A percentile compares a stretch with the other conserved stretches of the same genome.
phyloP scores from a whole-genome alignment of 2,888 invertebrate genomes.

The Drosophila kanekoi region DNA sequence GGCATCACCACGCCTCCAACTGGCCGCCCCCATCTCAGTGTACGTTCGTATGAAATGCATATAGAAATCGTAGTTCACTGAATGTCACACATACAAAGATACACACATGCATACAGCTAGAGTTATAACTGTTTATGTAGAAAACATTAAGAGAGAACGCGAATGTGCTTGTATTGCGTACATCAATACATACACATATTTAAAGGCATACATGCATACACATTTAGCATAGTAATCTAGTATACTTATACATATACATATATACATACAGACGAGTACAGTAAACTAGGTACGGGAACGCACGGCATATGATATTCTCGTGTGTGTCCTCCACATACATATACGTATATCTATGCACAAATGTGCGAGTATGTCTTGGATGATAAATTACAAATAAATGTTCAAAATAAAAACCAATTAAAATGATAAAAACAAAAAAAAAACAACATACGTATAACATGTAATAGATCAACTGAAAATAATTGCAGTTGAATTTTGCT shows the following conservation, averaged over 20 bases:
- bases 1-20: slow-evolving; percentile 8
- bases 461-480: slow-evolving; percentile 35
- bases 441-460: slow-evolving; percentile 34
- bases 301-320: slow-evolving; percentile 7
- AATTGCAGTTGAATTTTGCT: slow-evolving; percentile 33
- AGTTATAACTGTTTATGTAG: slow-evolving; percentile 43
- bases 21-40: slow-evolving; percentile 3
- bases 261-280: background rate
- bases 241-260: slow-evolving; percentile 15
- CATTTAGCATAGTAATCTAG: slow-evolving; percentile 22
- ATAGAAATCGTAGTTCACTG: slow-evolving; percentile 18
- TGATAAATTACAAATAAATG: slow-evolving; percentile 68
- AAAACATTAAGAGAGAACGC: slow-evolving; percentile 15
- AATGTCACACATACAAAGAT: slow-evolving; percentile 13
- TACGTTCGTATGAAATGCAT: slow-evolving; percentile 12
- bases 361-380: slow-evolving; percentile 54
- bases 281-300: slow-evolving; percentile 1
- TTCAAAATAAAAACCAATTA: slow-evolving; percentile 69
- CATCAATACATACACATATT: slow-evolving; percentile 33
- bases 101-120: slow-evolving; percentile 7
- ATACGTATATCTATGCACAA: slow-evolving; percentile 2
- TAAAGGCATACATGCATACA: slow-evolving; percentile 27
- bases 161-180: slow-evolving; percentile 46
- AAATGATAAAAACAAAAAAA: slow-evolving; percentile 57
- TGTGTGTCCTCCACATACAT: slow-evolving; percentile 1